phyloP scores from a whole-genome alignment of 1,140 invertebrate species.

The Doryteuthis pealeii region DNA sequence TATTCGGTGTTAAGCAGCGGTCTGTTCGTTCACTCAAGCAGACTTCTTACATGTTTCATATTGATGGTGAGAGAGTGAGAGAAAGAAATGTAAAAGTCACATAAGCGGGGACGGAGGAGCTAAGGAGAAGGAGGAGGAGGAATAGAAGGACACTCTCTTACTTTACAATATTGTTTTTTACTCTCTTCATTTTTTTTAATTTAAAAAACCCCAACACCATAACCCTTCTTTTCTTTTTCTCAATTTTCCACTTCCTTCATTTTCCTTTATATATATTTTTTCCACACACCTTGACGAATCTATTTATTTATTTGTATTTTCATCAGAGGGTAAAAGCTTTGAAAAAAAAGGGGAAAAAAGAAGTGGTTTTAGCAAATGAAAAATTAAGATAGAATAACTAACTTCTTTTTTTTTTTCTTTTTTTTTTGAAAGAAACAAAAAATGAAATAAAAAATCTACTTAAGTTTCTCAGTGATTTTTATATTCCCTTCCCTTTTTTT shows the following conservation, averaged over 20 bases:
- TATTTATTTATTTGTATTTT: too few relatives aligned
- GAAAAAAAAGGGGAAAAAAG: too few relatives aligned
- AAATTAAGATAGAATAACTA: too few relatives aligned
- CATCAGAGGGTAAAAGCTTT: too few relatives aligned
- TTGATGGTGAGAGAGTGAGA: neutral
- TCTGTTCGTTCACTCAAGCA: neutral
- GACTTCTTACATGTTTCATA: neutral
- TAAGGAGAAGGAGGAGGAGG: neutral
- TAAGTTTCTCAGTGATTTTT: neutral
- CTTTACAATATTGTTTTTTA: neutral
- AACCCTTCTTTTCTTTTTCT: neutral
- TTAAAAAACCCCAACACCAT: neutral
- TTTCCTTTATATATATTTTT: neutral
- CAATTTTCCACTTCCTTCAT: neutral
- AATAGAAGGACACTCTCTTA: neutral
- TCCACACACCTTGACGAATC: neutral
- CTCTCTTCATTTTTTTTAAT: neutral
- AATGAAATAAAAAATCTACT: neutral
- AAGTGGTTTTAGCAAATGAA: too few relatives aligned
- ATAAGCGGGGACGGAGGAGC: neutral
- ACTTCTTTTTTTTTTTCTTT: neutral
- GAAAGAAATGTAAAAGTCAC: neutral
- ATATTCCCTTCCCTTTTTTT: neutral
- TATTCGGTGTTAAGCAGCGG: slow-evolving; percentile 1
- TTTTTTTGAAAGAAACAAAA: too few relatives aligned